These are phyloP conservation scores for Hesperia comma DNA, from an alignment of 2,888 invertebrate genomes.

Conservation along the genomic window DNA sequence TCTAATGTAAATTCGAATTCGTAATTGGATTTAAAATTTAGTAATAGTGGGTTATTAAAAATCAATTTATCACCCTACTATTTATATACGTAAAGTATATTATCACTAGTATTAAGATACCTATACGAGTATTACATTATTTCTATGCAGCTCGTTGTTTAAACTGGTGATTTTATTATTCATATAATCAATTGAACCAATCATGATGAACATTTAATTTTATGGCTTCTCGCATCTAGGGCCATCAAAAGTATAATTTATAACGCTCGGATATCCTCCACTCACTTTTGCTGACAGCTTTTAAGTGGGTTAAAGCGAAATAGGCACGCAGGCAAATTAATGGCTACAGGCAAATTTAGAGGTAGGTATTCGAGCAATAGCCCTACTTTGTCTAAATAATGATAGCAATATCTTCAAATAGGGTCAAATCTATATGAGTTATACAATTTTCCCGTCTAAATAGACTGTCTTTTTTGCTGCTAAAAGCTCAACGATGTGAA, in stretches of 20 bases:
- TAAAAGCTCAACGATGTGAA: no score
- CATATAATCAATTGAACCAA: conserved; percentile 37
- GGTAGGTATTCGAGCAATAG: background rate
- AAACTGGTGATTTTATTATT: background rate
- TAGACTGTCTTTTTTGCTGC: no score
- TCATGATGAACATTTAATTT: conserved; percentile 32
- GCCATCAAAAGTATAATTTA: conserved; percentile 41
- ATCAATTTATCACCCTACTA: no score
- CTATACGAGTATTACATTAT: background rate
- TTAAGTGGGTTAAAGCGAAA: conserved; percentile 52
- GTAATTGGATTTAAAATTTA: no score
- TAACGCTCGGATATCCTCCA: conserved; percentile 41
- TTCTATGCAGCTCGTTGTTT: background rate
- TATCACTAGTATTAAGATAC: no score
- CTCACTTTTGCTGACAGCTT: conserved; percentile 47
- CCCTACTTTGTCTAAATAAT: background rate
- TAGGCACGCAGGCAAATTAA: conserved; percentile 40
- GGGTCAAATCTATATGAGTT: no score
- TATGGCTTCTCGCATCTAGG: conserved; percentile 32
- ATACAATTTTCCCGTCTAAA: no score
- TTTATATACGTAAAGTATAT: no score
- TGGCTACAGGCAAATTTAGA: conserved; percentile 24
- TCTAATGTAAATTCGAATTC: no score
- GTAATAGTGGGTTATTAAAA: no score
- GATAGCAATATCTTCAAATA: no score